Evolutionary conservation across 2,888 invertebrate species (phyloP).

Genomic region (Erebia aethiops): DNA sequence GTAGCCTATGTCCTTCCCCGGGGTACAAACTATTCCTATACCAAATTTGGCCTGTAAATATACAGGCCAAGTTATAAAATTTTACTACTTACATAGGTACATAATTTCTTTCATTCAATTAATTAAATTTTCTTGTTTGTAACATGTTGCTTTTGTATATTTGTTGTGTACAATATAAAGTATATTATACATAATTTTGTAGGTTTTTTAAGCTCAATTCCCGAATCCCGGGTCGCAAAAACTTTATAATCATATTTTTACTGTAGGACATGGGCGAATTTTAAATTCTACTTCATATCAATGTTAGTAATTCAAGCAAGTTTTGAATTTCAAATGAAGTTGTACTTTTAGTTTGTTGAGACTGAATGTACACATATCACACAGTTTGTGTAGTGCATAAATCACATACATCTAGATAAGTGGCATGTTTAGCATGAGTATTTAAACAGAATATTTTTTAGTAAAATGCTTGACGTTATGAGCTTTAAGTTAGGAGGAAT

Average conservation of each 20-base stretch:
- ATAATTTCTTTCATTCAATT: too few species aligned
- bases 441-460: too few species aligned
- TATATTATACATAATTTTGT: slow-evolving; percentile 1
- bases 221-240: slow-evolving; percentile 34
- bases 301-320: slow-evolving; percentile 23
- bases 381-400: slow-evolving; percentile 1
- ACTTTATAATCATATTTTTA: slow-evolving; percentile 43
- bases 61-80: slow-evolving; percentile 46
- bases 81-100: too few species aligned
- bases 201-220: slow-evolving; percentile 53
- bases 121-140: too few species aligned
- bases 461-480: too few species aligned
- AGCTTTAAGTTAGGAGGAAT: too few species aligned
- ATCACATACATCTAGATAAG: background rate
- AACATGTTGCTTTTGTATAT: too few species aligned
- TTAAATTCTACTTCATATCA: slow-evolving; percentile 30
- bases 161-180: too few species aligned
- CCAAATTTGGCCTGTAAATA: too few species aligned
- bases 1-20: too few species aligned
- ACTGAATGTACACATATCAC: background rate
- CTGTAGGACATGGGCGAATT: slow-evolving; percentile 36
- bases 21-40: too few species aligned
- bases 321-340: slow-evolving; percentile 28
- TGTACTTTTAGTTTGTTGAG: slow-evolving; percentile 1
- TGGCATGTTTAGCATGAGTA: background rate